These are phyloP conservation scores for Zaprionus ornatus DNA, from an alignment of 1,140 invertebrate species.

Conservation along the genomic window DNA sequence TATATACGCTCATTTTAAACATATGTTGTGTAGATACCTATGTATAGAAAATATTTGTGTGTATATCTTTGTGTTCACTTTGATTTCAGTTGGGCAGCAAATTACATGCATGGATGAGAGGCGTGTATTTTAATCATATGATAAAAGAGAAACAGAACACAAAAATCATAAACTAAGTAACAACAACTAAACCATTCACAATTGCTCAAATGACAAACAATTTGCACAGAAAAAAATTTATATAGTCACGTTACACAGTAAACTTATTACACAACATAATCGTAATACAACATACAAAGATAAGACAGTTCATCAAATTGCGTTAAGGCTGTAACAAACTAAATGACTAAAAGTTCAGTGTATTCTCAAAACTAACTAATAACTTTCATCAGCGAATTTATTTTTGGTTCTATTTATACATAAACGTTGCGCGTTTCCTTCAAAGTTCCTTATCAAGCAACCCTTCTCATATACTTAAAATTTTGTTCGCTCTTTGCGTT, in stretches of 20 bases:
- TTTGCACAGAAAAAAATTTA: constrained; percentile 38
- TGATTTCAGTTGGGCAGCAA: constrained; percentile 65
- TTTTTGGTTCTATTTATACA: constrained; percentile 47
- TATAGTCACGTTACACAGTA: constrained; percentile 44
- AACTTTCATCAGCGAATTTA: constrained; percentile 27
- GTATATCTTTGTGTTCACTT: constrained; percentile 77
- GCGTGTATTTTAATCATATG: constrained; percentile 30
- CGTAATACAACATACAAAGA: constrained; percentile 65
- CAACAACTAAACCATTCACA: constrained; percentile 58
- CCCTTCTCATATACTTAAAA: constrained; percentile 46
- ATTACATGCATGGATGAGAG: constrained; percentile 55
- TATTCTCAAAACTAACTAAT: constrained; percentile 43
- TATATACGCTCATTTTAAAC: constrained; percentile 28
- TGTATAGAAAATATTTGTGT: constrained; percentile 78
- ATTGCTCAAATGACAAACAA: constrained; percentile 45
- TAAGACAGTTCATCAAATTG: constrained; percentile 53
- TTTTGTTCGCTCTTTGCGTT: constrained; percentile 21
- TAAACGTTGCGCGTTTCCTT: constrained; percentile 42
- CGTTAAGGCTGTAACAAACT: constrained; percentile 40
- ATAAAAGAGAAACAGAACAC: constrained; percentile 42
- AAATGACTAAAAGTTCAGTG: constrained; percentile 36
- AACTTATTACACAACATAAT: constrained; percentile 64
- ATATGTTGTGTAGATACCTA: constrained; percentile 31
- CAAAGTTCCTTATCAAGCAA: constrained; percentile 35
- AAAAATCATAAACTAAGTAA: constrained; percentile 42